phyloP scores from a whole-genome alignment of 2,113 vertebrate genomes.

The Cryptotis parvus region DNA sequence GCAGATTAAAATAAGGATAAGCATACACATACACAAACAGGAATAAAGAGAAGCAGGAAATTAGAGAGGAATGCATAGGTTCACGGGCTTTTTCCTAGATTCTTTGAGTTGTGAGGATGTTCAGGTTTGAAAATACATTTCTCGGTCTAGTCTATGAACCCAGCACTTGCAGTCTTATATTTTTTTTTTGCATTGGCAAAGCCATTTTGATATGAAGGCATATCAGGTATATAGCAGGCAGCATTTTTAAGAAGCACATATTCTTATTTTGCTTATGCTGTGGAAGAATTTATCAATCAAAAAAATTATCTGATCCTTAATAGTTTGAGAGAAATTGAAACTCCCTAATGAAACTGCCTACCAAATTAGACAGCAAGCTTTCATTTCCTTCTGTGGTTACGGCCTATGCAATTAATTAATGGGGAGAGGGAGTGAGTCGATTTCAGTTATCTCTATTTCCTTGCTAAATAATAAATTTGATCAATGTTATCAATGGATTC shows the following conservation, averaged over 20 bases:
- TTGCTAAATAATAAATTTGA: too few relatives aligned
- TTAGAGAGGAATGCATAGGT: neutral
- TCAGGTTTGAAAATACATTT: neutral
- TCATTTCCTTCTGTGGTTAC: neutral
- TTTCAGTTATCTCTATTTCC: conserved; percentile 40
- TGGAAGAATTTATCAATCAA: neutral
- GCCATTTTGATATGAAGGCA: neutral
- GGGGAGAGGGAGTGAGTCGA: neutral
- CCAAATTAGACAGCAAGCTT: neutral
- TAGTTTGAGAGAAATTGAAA: neutral
- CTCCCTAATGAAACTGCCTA: neutral
- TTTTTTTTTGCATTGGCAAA: neutral
- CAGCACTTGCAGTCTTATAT: neutral
- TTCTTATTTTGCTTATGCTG: neutral
- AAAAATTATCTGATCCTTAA: neutral
- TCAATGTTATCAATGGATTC: neutral
- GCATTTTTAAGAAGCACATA: neutral
- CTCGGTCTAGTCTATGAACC: neutral
- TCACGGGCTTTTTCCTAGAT: neutral
- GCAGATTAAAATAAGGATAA: neutral
- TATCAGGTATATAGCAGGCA: neutral
- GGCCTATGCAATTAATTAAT: neutral
- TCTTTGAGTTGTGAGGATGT: neutral
- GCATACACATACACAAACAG: neutral
- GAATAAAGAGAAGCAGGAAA: neutral